Evolutionary conservation across 2,888 invertebrate genomes (phyloP), one percentile per base, ranked within the genome.

Genomic region (Leucophenga montana): DNA sequence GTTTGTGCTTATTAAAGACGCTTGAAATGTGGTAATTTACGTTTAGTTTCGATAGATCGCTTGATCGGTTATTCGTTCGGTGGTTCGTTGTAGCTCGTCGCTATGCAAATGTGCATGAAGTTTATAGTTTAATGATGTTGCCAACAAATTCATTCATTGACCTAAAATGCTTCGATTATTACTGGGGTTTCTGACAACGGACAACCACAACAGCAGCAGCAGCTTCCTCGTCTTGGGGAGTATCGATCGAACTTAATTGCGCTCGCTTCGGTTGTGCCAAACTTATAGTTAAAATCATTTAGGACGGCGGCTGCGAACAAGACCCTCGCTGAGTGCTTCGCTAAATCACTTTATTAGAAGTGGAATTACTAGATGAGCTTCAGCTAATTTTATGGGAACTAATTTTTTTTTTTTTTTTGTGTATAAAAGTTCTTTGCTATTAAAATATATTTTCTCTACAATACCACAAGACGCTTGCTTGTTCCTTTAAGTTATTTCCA

Each of bases 111-210:
- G 56, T 57, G 57, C 57, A 57, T 57, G 57, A 57, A 57, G 83
- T 78, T 79, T 84, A 83, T 76, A 83, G 78, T 83, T 78, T 79
- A 77, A 79, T 80, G 80, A 80, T 78, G 31, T 80, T 80, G 81
- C 78, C 78, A 80, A 78, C 76, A 80, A 77, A 83, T 80, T 79
- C 46, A 64, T 64, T 48, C 78, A 75, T 80, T 83, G 85, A 83
- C 83, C 85, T 75, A 83, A 75, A 83, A 83, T 77, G 75, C 70
- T 75, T 73, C 61, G 80, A 77, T 78, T 78, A 77, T 75, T 72
- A 70, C 77, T 79, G 82, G 77, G 72, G 50, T 50, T 50, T 50
- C 27, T 50, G 50, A 11, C 39, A 8, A 39, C 39, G 11, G 8
- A 39, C 22, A 53, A 18, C 16, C 16, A n/a, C 11, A 53, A 53